Base-by-base conservation (phyloP, 2,888 invertebrate genomes). In the Mamestra brassicae region DNA sequence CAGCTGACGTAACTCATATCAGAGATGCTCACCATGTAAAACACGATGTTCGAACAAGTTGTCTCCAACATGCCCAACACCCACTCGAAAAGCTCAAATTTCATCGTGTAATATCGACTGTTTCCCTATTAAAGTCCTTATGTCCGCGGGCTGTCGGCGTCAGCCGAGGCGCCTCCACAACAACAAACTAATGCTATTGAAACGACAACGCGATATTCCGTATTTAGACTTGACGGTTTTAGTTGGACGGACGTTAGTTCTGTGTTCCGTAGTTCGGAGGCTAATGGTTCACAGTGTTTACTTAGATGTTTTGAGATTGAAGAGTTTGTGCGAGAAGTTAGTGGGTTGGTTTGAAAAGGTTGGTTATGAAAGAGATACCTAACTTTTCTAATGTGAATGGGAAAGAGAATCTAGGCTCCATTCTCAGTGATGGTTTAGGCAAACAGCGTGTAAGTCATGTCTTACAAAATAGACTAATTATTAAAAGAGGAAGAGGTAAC, bases 171-270 rank as follows among this genome's bases (percentile, higher is more conserved):
- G 74, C 77, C 73, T 85, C 76, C 77, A 71, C 72, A 74, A 77
- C 85, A 85, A 87, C 87, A 87, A 83, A 80, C 80, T 76, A 79
- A 85, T 79, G 78, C 86, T 63, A 83, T 81, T 81, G 80, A 85
- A 83, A 85, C 72, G 87, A 81, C 86, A 83, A 81, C 73, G 8
- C 75, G 64, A 72, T 70, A 79, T 71, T 68, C 83, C 80, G 67
- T 85, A 87, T 87, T 87, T 83, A 79, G 86, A 79, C 76, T 76
- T 86, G 87, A 87, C 36, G 66, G 73, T 87, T 87, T 87, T 76
- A 85, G 76, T 79, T 79, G 15, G 57, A 76, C 42, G 36, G 77
- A 81, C 80, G 74, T 77, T 61, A 36, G 74, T 58, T 62, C 71
- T 79, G 54, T 74, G 71, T 72, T 71, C 11, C 52, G 26, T 47